Evolutionary conservation across 2,888 invertebrate species (phyloP), one percentile per base, ranked within the genome.

Genomic region (Galeruca laticollis): DNA sequence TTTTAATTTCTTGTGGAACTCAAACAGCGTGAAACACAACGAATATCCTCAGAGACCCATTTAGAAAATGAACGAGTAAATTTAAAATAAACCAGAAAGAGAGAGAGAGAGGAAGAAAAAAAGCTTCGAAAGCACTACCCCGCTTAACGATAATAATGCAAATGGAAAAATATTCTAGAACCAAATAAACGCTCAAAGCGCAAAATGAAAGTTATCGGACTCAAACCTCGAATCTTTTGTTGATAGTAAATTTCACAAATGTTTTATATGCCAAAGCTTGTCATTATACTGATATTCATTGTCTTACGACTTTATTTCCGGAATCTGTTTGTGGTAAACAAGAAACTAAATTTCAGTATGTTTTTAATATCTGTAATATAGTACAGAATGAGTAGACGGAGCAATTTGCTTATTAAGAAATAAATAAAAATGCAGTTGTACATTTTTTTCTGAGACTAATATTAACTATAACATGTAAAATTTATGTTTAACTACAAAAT

Each of bases 81-180:
- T 68, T 71, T 67, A 52, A 47, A 54, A 40, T 47, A 51, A 13
- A 66, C 60, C 33, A 54, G 57, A 66, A 60, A 54, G 31, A 56
- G 21, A 59, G 21, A 54, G 57, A 66, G 54, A 54, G 31, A 56
- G 21, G 51, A 60, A 67, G 26, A 35, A 59, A 63, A 71, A 56
- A 64, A 71, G 31, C 68, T 47, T 60, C 59, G 60, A 64, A 68
- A 67, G 60, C 54, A 59, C 63, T 47, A 37, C 64, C 52, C 43
- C 59, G 63, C 52, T 68, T 49, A 64, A 60, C 49, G 64, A 61
- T 60, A 71, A 68, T 68, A 71, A 64, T 68, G 71, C 64, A 71
- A 71, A 71, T 64, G 64, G 64, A 64, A 64, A 47, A 68, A 68
- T 71, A 68, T 67, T 60, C 60, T n/a, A 57, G 21, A 60, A 52